These are phyloP conservation scores for Clavelina lepadiformis DNA, from an alignment of 23 tunicate genomes.

Conservation along the genomic window DNA sequence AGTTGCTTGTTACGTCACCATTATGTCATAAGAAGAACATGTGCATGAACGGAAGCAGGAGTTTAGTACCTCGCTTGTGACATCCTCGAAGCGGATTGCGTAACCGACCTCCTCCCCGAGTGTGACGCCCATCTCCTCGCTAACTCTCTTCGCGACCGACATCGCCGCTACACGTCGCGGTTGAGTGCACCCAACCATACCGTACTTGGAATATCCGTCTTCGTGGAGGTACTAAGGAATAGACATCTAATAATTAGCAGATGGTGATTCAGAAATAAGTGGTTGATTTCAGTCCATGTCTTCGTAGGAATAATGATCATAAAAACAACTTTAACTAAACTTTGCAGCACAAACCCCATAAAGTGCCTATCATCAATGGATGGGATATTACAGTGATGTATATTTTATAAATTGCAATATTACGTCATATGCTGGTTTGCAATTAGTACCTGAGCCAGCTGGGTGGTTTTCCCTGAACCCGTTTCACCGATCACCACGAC, in stretches of 20 bases:
- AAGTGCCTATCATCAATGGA: no score
- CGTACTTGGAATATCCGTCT: slow-evolving; percentile 87
- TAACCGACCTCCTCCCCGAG: slow-evolving; percentile 99
- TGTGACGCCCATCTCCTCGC: slow-evolving; percentile 93
- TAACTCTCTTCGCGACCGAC: slow-evolving; percentile 98
- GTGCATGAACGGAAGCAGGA: background rate
- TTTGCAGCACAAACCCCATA: no score
- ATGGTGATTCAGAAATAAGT: no score
- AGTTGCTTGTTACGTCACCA: no score
- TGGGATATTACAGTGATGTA: no score
- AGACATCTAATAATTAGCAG: no score
- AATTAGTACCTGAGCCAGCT: slow-evolving; percentile 74
- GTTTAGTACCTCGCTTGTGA: slow-evolving; percentile 49
- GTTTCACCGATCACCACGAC: slow-evolving; percentile 98
- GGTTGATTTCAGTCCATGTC: no score
- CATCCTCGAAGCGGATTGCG: slow-evolving; percentile 99
- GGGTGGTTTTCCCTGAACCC: slow-evolving; percentile 99
- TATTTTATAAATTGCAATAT: background rate
- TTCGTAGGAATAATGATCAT: no score
- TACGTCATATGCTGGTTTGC: background rate
- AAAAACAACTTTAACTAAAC: no score
- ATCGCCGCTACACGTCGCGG: slow-evolving; percentile 99
- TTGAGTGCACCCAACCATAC: slow-evolving; percentile 94
- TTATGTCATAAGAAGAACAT: background rate
- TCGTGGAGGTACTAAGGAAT: slow-evolving; percentile 79